Conservation (phyloP, 1,140 invertebrate genomes). For the Phenacoccus solenopsis region DNA sequence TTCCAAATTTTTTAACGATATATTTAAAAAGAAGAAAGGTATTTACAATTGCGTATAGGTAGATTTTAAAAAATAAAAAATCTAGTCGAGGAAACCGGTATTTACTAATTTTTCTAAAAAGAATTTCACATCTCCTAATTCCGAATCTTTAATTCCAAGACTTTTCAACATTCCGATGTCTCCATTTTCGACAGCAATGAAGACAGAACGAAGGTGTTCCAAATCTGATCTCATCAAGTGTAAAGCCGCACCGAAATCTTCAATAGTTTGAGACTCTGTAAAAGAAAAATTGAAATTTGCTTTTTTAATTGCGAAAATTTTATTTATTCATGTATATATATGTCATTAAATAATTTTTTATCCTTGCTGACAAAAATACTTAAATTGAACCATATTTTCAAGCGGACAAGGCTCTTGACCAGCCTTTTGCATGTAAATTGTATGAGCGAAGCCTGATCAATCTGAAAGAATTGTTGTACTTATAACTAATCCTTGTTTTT, state of each 20-base stretch:
- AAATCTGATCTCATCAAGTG: constrained; percentile 76
- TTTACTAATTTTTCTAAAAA: constrained; percentile 93
- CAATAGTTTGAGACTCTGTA: constrained; percentile 90
- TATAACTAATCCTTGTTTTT: too few species aligned
- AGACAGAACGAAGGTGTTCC: constrained; percentile 83
- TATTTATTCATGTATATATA: too few species aligned
- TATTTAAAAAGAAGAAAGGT: neutral
- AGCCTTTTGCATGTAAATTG: too few species aligned
- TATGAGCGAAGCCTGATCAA: too few species aligned
- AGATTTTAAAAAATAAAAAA: constrained; percentile 19
- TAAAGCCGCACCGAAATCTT: constrained; percentile 77
- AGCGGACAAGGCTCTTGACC: too few species aligned
- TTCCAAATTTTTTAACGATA: constrained; percentile 4
- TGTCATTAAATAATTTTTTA: too few species aligned
- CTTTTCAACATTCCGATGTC: constrained; percentile 87
- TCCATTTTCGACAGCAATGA: constrained; percentile 92
- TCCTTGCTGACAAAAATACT: too few species aligned
- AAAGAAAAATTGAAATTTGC: constrained; percentile 24
- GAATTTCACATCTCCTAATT: constrained; percentile 93
- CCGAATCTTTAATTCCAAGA: constrained; percentile 86
- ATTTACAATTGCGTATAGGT: too few species aligned
- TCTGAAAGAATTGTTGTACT: too few species aligned
- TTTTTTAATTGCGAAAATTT: too few species aligned
- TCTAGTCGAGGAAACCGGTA: constrained; percentile 84
- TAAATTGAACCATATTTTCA: too few species aligned